Conservation (phyloP, 2,888 invertebrate species). For the Napeogenes sylphis region DNA sequence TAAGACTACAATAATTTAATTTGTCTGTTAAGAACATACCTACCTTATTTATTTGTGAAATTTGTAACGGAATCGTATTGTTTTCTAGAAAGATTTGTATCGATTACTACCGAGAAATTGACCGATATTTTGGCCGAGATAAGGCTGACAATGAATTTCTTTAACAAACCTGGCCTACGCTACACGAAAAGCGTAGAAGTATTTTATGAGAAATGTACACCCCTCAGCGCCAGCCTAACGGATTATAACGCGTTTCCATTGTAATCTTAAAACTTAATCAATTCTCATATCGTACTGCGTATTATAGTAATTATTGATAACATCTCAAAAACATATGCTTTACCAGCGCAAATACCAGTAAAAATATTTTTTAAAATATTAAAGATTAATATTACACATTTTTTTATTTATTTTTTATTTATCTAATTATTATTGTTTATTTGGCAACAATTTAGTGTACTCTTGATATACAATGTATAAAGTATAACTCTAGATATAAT, state of each 20-base stretch:
- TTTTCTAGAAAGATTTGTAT: neutral
- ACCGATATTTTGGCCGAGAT: conserved; percentile 1
- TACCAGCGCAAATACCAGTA: no score
- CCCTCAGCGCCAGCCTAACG: neutral
- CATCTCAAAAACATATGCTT: no score
- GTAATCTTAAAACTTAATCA: neutral
- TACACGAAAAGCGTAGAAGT: neutral
- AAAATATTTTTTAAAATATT: no score
- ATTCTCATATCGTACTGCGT: neutral
- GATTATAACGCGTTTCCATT: neutral
- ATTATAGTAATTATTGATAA: no score
- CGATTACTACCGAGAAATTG: neutral
- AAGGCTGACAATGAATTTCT: neutral
- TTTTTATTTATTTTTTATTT: no score
- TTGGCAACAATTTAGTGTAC: no score
- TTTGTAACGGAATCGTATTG: no score
- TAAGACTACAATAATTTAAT: no score
- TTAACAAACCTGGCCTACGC: conserved; percentile 4
- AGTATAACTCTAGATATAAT: conserved; percentile 5
- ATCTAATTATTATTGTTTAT: no score
- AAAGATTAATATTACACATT: no score
- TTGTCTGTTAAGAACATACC: no score
- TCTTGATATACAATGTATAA: neutral
- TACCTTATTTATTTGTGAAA: no score
- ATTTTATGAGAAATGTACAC: neutral